Percentiles rank a stretch among this genome's conserved stretches.
phyloP scores from a whole-genome alignment of 2,797 vertebrate species.

The Oreonectes daqikongensis region DNA sequence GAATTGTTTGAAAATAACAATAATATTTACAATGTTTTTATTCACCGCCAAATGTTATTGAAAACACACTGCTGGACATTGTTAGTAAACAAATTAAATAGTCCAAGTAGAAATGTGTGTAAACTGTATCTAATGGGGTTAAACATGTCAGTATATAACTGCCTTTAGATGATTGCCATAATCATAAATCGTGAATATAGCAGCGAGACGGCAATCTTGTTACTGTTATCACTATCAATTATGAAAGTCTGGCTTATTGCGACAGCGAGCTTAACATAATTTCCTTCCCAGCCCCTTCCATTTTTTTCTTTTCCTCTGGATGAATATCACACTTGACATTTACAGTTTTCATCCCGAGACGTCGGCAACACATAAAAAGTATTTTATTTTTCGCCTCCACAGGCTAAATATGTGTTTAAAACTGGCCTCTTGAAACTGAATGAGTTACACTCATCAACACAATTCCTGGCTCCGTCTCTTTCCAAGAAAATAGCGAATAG shows the following conservation, averaged over 20 bases:
- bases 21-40: too few relatives aligned
- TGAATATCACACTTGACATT: not conserved
- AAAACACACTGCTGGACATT: too few relatives aligned
- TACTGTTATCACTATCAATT: not conserved
- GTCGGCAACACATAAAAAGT: not conserved
- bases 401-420: conserved; percentile 15
- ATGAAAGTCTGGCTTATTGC: not conserved
- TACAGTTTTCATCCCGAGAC: not conserved
- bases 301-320: not conserved
- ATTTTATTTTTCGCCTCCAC: not conserved
- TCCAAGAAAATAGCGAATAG: conserved; percentile 28
- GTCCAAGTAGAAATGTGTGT: too few relatives aligned
- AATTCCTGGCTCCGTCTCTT: conserved; percentile 10
- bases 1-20: too few relatives aligned
- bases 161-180: not conserved
- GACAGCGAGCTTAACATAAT: not conserved
- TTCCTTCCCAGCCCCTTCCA: not conserved
- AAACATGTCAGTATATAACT: not conserved
- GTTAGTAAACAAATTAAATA: too few relatives aligned
- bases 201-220: not conserved
- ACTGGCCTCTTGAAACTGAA: conserved; percentile 21
- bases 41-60: too few relatives aligned
- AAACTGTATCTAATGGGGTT: not conserved
- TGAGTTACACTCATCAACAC: conserved; percentile 16
- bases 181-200: not conserved